Evolutionary conservation across 2,113 vertebrate species (phyloP).

Genomic region (Atherinomorus stipes): DNA sequence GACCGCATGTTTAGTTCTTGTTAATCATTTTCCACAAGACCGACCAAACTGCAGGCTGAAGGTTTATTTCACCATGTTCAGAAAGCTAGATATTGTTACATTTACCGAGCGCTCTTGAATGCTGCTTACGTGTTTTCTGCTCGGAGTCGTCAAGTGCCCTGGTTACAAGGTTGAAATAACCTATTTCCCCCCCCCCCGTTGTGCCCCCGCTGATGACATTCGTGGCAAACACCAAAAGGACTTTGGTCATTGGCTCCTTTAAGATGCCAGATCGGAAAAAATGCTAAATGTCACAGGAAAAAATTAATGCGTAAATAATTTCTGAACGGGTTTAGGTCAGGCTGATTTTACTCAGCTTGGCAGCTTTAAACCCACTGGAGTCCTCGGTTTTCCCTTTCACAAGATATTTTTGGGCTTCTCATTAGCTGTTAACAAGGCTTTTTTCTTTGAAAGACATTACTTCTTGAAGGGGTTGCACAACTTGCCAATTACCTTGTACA

Average conservation of each 20-base stretch:
- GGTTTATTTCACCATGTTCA: background rate
- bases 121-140: conserved; percentile 49
- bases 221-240: conserved; percentile 27
- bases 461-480: conserved; percentile 17
- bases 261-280: conserved; percentile 25
- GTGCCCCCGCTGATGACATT: conserved; percentile 38
- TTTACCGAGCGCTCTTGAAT: conserved; percentile 46
- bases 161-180: conserved; percentile 65
- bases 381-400: conserved; percentile 32
- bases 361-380: conserved; percentile 37
- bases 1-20: conserved; percentile 7
- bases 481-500: conserved; percentile 31
- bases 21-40: conserved; percentile 27
- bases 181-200: conserved; percentile 16
- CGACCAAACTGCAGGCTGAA: conserved; percentile 4
- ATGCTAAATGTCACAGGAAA: conserved; percentile 44
- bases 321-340: conserved; percentile 38
- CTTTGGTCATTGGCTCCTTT: conserved; percentile 28
- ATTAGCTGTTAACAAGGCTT: background rate
- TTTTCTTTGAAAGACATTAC: background rate
- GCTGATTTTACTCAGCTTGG: conserved; percentile 60
- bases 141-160: conserved; percentile 42
- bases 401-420: background rate
- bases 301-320: conserved; percentile 37
- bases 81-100: background rate